Evolutionary conservation across 2,888 invertebrate genomes (phyloP).

Genomic region (Chymomyza caudatula): DNA sequence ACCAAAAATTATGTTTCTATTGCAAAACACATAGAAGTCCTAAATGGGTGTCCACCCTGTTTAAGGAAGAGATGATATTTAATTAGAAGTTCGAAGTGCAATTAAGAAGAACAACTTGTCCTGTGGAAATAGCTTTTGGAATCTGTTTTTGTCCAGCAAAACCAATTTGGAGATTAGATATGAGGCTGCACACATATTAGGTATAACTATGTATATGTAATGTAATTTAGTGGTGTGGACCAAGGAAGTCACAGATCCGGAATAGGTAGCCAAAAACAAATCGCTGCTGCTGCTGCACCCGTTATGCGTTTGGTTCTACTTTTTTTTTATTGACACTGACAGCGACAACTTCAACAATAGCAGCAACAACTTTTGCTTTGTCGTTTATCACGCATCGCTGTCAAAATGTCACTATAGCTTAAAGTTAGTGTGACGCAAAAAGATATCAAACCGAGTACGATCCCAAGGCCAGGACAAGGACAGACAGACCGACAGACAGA

Average conservation of each 20-base stretch:
- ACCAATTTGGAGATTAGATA: no score
- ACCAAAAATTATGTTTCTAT: no score
- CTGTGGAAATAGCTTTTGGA: no score
- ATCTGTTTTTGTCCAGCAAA: no score
- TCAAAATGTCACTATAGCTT: slow-evolving; percentile 75
- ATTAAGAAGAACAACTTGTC: no score
- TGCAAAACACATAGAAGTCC: no score
- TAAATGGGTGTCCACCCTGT: no score
- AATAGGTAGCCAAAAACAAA: not conserved
- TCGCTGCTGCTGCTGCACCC: slow-evolving; percentile 31
- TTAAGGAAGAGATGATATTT: no score
- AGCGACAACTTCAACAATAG: slow-evolving; percentile 5
- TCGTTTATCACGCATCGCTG: slow-evolving; percentile 76
- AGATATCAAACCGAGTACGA: slow-evolving; percentile 45
- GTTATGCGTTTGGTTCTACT: slow-evolving; percentile 20
- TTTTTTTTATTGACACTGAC: slow-evolving; percentile 17
- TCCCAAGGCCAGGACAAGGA: not conserved
- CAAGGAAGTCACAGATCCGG: not conserved
- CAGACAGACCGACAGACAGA: not conserved
- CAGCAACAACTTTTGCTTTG: slow-evolving; percentile 42
- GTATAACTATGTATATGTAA: no score
- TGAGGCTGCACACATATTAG: no score
- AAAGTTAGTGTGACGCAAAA: slow-evolving; percentile 57
- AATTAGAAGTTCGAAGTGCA: no score
- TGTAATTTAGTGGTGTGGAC: not conserved